These are phyloP conservation scores for Cordilura impudica DNA, from an alignment of 2,888 invertebrate genomes.

Conservation along the genomic window DNA sequence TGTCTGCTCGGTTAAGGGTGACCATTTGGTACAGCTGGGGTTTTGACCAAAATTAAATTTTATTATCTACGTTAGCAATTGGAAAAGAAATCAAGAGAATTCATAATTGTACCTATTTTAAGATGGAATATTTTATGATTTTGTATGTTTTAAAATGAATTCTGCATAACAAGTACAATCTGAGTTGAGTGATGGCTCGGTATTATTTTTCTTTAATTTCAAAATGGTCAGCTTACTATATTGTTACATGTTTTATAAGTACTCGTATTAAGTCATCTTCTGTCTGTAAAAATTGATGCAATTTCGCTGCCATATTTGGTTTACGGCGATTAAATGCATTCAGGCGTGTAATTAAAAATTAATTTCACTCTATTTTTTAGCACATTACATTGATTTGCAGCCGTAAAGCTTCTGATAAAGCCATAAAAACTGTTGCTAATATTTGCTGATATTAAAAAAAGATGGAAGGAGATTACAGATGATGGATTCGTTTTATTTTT, in stretches of 20 bases:
- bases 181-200: too few relatives aligned
- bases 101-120: slow-evolving; percentile 3
- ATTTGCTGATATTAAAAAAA: slow-evolving; percentile 5
- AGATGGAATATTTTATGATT: too few relatives aligned
- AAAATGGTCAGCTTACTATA: slow-evolving; percentile 23
- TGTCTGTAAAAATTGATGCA: slow-evolving; percentile 57
- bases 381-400: slow-evolving; percentile 39
- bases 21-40: not conserved
- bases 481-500: too few relatives aligned
- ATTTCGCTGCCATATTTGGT: slow-evolving; percentile 55
- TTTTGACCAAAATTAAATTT: too few relatives aligned
- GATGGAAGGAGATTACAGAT: not conserved
- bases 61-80: not conserved
- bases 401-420: not conserved
- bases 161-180: too few relatives aligned
- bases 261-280: slow-evolving; percentile 55
- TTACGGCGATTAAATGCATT: slow-evolving; percentile 58
- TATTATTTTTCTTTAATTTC: too few relatives aligned
- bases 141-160: too few relatives aligned
- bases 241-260: slow-evolving; percentile 13
- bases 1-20: not conserved
- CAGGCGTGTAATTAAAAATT: slow-evolving; percentile 61
- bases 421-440: slow-evolving; percentile 12
- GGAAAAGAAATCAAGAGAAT: not conserved
- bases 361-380: slow-evolving; percentile 50